Base-by-base conservation (phyloP, 2,797 vertebrate genomes). In the Gila robusta region DNA sequence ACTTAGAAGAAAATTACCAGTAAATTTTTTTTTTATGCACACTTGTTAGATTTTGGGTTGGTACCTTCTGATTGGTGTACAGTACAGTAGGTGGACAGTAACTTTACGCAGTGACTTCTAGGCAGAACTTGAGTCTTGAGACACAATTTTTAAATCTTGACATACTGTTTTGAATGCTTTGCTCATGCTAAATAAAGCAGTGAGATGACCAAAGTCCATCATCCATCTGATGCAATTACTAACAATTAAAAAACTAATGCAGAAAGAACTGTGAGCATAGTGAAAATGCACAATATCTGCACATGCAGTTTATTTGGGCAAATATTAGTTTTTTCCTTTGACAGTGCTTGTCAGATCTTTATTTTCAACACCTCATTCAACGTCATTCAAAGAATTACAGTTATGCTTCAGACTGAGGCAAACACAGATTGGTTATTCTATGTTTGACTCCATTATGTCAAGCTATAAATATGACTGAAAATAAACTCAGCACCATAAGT, bases 381-480 rank as follows among this genome's bases (percentile, higher is more conserved):
- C 1, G 4, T 44, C 4, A 49, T 44, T 73, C n/a, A 19, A 28
- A 74, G 44, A n/a, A 59, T 59, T 9, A 56, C 8, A 56, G 21
- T 56, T n/a, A 11, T n/a, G 23, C 56, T 59, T 49, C 26, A 49
- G 44, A 52, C 19, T 11, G 17, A n/a, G n/a, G 17, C 72, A 73
- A 73, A 73, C 41, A 52, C 41, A 52, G 16, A 32, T 74, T 10
- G 19, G 49, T 74, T 32, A 74, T 32, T 74, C 47, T 52, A 49
- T 35, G 26, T 52, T 52, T 52, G 26, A 52, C 10, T 52, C 19
- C 17, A 35, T 76, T 19, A 39, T 77, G 11, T n/a, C 32, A 56
- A 23, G 21, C 52, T 77, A 11, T n/a, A 35, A 54, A 52, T 52
- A 74, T 56, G 32, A 78, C 52, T 21, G 52, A 59, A 78, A 78